Evolutionary conservation across 2,888 invertebrate genomes (phyloP), one percentile per base, ranked within the genome.

Genomic region (Drosophila emarginata): DNA sequence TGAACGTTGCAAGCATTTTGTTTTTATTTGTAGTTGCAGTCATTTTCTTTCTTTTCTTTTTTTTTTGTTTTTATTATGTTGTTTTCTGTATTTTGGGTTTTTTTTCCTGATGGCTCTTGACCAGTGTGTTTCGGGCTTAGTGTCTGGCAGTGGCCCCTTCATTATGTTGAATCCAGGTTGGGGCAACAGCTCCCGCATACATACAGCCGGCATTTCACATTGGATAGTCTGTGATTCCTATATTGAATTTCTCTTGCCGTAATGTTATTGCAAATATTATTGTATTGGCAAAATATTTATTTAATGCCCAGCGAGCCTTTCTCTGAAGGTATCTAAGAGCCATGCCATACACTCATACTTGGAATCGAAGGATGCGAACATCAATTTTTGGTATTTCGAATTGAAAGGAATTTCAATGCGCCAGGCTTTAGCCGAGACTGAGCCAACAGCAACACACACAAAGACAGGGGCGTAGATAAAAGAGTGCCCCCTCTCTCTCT

Each of bases 211-310:
- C 57, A 67, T 59, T 63, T 60, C 56, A 58, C 11, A 50, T 36
- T 54, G 40, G 50, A 21, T 57, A 54, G 36, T 50, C 45, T 60
- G 57, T 32, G 64, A 53, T 60, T 65, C 56, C 28, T 26, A 53
- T 3, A 7, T 32, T 45, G 32, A 68, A 71, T 64, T 36, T n/a
- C 61, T 14, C n/a, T 26, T 21, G n/a, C 51, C 60, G 60, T 60
- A 74, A 73, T 79, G 64, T 61, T 61, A 67, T 71, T 63, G 64
- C 60, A 72, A 63, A 68, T 66, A 69, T 76, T 69, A 63, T 74
- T 67, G 65, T 62, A 80, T 75, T 72, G 80, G 63, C 14, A 57
- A 81, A 78, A 80, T 78, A 80, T 82, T 82, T 82, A 84, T 84
- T 84, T 76, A 62, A 72, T 78, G 63, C 56, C 26, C 26, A 54